These are phyloP conservation scores for Tipula helvola DNA, from an alignment of 2,888 invertebrate genomes.

Conservation along the genomic window DNA sequence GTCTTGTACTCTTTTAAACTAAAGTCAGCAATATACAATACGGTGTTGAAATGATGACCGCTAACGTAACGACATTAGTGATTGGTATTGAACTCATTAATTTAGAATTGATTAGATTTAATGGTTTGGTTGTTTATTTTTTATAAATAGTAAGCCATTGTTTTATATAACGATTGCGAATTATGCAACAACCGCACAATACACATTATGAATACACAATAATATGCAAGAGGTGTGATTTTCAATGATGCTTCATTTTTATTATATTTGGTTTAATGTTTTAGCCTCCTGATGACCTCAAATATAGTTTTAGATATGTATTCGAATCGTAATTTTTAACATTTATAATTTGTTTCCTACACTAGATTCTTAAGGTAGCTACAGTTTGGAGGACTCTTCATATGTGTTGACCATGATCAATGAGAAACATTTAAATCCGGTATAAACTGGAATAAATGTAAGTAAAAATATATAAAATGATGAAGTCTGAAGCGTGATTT, in stretches of 20 bases:
- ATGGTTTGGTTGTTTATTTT: background rate
- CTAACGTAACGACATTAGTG: background rate
- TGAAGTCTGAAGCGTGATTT: background rate
- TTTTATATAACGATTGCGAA: background rate
- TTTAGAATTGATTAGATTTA: background rate
- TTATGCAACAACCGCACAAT: background rate
- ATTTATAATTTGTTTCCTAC: background rate
- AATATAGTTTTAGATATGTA: background rate
- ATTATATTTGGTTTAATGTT: background rate
- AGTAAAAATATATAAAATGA: background rate
- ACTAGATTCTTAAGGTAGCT: background rate
- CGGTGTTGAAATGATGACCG: background rate
- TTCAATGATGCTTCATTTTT: background rate
- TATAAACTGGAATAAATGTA: background rate
- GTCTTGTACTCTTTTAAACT: too few relatives aligned
- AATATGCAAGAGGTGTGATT: background rate
- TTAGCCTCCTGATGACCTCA: background rate
- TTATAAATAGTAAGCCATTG: background rate
- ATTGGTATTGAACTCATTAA: background rate
- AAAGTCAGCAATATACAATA: too few relatives aligned
- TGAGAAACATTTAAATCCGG: background rate
- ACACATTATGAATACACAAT: background rate
- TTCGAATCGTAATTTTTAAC: background rate
- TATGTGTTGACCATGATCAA: background rate
- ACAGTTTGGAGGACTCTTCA: background rate